phyloP scores from a whole-genome alignment of 2,888 invertebrate species.

The Acleris literana region DNA sequence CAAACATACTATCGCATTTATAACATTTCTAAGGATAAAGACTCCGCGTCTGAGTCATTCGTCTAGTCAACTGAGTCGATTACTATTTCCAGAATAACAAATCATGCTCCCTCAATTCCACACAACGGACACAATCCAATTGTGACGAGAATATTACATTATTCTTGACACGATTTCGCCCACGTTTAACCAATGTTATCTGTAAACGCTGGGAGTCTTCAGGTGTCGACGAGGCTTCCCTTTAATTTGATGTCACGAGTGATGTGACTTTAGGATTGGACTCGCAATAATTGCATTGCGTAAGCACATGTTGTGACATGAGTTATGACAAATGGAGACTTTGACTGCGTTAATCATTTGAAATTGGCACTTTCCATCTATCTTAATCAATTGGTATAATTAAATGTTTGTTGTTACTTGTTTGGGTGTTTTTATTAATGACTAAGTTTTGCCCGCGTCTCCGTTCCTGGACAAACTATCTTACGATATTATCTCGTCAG shows the following conservation, averaged over 20 bases:
- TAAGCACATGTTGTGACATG: not conserved
- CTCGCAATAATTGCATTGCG: not conserved
- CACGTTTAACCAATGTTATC: constrained; percentile 14
- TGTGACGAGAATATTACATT: not conserved
- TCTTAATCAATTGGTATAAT: too few species aligned
- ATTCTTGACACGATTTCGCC: constrained; percentile 8
- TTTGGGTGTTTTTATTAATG: too few species aligned
- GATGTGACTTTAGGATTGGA: not conserved
- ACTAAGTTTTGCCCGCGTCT: too few species aligned
- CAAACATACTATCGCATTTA: too few species aligned
- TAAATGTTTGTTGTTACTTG: too few species aligned
- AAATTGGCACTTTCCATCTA: too few species aligned
- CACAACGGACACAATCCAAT: not conserved
- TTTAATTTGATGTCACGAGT: constrained; percentile 12
- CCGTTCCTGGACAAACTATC: too few species aligned
- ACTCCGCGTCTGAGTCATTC: too few species aligned
- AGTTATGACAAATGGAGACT: not conserved
- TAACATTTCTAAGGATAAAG: too few species aligned
- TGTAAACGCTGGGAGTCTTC: constrained; percentile 20
- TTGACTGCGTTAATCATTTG: too few species aligned
- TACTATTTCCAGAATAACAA: not conserved
- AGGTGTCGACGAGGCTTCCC: constrained; percentile 16
- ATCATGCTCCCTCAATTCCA: not conserved
- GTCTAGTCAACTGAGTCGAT: too few species aligned
- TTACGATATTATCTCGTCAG: too few species aligned